phyloP scores from a whole-genome alignment of 1,140 invertebrate species.

The Pinna nobilis region DNA sequence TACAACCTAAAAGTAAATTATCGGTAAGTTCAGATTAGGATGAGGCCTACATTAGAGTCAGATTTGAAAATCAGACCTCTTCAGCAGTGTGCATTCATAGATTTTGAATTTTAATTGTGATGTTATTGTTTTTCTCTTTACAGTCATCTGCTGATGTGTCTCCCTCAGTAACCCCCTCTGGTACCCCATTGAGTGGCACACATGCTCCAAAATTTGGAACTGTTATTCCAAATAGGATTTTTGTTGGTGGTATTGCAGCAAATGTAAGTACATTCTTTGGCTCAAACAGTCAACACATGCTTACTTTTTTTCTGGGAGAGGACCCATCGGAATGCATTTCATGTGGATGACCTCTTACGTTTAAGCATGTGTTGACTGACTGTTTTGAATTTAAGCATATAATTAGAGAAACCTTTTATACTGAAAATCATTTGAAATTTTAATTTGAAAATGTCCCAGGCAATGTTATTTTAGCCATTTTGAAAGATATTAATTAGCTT shows the following conservation, averaged over 20 bases:
- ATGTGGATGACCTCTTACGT: no score
- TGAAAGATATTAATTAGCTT: no score
- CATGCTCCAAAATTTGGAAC: conserved; percentile 78
- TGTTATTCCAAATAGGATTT: conserved; percentile 92
- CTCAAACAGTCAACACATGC: neutral
- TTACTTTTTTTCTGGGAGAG: no score
- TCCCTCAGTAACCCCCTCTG: conserved; percentile 66
- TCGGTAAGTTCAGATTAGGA: neutral
- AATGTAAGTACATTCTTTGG: conserved; percentile 70
- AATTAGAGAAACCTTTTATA: no score
- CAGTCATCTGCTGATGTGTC: conserved; percentile 71
- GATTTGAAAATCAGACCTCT: neutral
- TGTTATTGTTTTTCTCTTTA: conserved; percentile 50
- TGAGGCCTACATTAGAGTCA: neutral
- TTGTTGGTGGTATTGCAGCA: conserved; percentile 94
- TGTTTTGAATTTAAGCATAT: no score
- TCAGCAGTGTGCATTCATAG: neutral
- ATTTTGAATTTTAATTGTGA: neutral
- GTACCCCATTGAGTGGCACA: conserved; percentile 61
- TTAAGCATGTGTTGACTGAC: no score
- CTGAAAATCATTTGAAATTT: no score
- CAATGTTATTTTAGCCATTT: no score
- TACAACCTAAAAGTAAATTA: no score
- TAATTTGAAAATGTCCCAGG: no score
- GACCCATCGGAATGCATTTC: no score